phyloP scores from a whole-genome alignment of 2,797 vertebrate genomes.

The Mergus octosetaceus region DNA sequence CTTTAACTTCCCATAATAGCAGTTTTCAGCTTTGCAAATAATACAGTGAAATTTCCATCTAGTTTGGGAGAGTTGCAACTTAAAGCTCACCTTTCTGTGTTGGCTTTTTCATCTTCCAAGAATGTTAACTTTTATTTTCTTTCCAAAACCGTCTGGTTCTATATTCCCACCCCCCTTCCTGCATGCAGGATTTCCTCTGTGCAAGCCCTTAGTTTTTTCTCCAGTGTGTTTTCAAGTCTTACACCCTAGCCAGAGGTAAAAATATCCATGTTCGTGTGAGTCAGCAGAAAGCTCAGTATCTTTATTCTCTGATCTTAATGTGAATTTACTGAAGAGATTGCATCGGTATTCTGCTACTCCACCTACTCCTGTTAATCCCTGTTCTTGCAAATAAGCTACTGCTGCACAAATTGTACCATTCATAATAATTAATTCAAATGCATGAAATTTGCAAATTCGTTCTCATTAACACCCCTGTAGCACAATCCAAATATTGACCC shows the following conservation, averaged over 20 bases:
- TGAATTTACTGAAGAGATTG: not conserved
- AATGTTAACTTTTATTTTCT: not conserved
- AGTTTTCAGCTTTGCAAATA: slow-evolving; percentile 5
- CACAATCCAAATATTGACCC: not conserved
- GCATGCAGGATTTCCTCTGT: not conserved
- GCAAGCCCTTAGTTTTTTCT: not conserved
- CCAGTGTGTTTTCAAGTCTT: not conserved
- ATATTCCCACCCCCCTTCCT: not conserved
- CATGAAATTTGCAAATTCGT: not conserved
- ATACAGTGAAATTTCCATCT: not conserved
- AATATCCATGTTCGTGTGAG: not conserved
- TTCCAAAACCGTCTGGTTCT: not conserved
- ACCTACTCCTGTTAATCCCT: not conserved
- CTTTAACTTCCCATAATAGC: slow-evolving; percentile 11
- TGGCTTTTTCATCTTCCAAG: not conserved
- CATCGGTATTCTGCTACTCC: not conserved
- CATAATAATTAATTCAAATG: not conserved
- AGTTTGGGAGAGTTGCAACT: not conserved
- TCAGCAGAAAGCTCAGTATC: not conserved
- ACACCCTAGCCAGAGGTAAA: not conserved
- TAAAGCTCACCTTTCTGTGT: not conserved
- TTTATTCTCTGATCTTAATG: not conserved
- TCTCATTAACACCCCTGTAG: not conserved
- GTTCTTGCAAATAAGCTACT: not conserved
- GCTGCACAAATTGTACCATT: not conserved